phyloP scores from a whole-genome alignment of 2,113 vertebrate genomes.

The Plotosus lineatus region DNA sequence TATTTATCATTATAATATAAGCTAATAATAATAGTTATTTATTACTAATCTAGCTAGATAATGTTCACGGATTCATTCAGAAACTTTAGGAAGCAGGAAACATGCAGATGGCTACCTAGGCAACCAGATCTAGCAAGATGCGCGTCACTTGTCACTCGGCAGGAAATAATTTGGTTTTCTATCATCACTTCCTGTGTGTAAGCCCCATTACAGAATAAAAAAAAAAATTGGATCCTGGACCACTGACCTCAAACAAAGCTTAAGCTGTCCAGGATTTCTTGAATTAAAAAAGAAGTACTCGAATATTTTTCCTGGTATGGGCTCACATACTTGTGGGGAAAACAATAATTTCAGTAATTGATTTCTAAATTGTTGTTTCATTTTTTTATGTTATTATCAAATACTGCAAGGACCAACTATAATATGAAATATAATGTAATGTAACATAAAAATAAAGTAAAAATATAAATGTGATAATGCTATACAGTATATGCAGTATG shows the following conservation, averaged over 20 bases:
- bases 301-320: not conserved
- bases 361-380: too few species aligned
- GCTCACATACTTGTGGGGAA: not conserved
- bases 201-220: not conserved
- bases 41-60: too few species aligned
- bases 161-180: too few species aligned
- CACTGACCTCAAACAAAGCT: not conserved
- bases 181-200: too few species aligned
- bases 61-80: too few species aligned
- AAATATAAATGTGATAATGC: not conserved
- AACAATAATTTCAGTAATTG: not conserved
- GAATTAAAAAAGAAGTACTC: not conserved
- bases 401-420: not conserved
- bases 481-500: not conserved
- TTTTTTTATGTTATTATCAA: not conserved
- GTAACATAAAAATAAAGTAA: not conserved
- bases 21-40: too few species aligned
- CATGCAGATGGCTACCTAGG: too few species aligned
- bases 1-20: too few species aligned
- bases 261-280: not conserved
- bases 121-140: too few species aligned
- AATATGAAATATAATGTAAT: too few species aligned
- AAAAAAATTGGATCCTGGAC: not conserved
- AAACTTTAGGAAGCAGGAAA: too few species aligned
- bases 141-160: too few species aligned